Base-by-base conservation (phyloP, 1,140 invertebrate genomes). In the Popillia japonica region DNA sequence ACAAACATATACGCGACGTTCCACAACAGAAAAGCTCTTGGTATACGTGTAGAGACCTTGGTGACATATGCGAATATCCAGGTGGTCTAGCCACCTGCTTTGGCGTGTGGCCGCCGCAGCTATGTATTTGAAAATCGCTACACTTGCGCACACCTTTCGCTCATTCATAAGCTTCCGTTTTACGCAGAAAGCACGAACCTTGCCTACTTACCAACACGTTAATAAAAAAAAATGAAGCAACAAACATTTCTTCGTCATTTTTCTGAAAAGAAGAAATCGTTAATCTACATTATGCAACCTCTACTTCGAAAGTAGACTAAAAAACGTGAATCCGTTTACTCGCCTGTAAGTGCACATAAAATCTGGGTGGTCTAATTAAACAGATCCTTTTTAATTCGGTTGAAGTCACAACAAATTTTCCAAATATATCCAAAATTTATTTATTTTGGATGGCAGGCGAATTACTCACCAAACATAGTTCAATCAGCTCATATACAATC, bases 61-160 rank as follows among this genome's bases (percentile, higher is more conserved):
- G 61, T 68, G 61, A 68, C 61, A 68, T 68, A 68, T 68, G 23
- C 61, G 61, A 34, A 68, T 17, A 17, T 68, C 61, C 61, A 68
- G 61, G 61, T 68, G 61, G 61, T 68, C 61, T 34, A 68, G 22
- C 61, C 61, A 68, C 61, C 61, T 68, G 61, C 61, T 68, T 68
- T 68, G 61, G 61, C 61, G 61, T 68, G 61, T 68, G 61, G 61
- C 61, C 11, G 27, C 23, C 27, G 20, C 61, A n/a, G n/a, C n/a
- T n/a, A n/a, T n/a, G n/a, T 22, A 68, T 68, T 68, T 68, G 61
- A 68, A 68, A 68, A 68, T 68, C 61, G 61, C 61, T 68, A 68
- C 61, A 68, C 61, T 68, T 68, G 61, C 61, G 61, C 61, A 20
- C 61, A 68, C 61, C 61, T 68, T 68, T 68, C 61, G 17, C 14